These are phyloP conservation scores for Folsomia manolachei DNA, from an alignment of 2,888 invertebrate species.

Conservation along the genomic window DNA sequence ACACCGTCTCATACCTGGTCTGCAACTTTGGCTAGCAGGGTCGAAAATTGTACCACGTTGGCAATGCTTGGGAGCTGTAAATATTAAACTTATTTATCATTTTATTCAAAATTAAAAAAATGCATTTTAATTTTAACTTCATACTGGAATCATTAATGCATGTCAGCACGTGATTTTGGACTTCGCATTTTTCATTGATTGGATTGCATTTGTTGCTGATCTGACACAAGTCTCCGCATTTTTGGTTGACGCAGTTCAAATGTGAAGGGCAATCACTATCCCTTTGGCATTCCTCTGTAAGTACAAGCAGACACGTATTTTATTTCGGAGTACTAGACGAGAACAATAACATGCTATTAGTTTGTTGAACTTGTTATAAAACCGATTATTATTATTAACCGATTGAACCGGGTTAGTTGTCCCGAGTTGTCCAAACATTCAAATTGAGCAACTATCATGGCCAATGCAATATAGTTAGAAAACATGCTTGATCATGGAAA, in stretches of 20 bases:
- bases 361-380: too few species aligned
- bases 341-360: slow-evolving; percentile 7
- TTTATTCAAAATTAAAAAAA: too few species aligned
- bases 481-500: too few species aligned
- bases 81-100: too few species aligned
- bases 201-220: slow-evolving; percentile 33
- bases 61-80: too few species aligned
- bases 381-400: background rate
- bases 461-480: too few species aligned
- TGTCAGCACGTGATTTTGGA: slow-evolving; percentile 40
- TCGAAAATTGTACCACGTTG: background rate
- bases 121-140: too few species aligned
- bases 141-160: slow-evolving; percentile 25
- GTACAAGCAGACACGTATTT: background rate
- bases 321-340: too few species aligned
- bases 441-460: background rate
- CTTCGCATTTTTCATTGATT: slow-evolving; percentile 31
- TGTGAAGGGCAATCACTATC: slow-evolving; percentile 73
- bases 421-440: background rate
- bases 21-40: background rate
- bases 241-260: slow-evolving; percentile 79
- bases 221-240: slow-evolving; percentile 78
- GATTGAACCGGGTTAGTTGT: background rate
- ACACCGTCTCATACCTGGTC: background rate
- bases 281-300: slow-evolving; percentile 66